phyloP scores from a whole-genome alignment of 2,888 invertebrate species.

The Lottia scabra region DNA sequence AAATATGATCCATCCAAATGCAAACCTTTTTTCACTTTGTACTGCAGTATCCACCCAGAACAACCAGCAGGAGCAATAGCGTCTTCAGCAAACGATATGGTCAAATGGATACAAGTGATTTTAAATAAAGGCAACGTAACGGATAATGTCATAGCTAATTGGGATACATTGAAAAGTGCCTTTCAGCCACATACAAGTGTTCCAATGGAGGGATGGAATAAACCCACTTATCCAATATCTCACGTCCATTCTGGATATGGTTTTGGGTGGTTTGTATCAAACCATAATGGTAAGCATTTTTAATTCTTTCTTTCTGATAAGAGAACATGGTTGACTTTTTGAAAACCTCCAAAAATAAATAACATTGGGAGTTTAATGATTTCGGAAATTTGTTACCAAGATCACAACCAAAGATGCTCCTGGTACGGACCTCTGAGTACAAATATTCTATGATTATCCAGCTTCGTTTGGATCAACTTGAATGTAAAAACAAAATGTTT shows the following conservation, averaged over 20 bases:
- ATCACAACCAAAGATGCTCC: no score
- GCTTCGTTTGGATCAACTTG: no score
- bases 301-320: no score
- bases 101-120: conserved; percentile 53
- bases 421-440: no score
- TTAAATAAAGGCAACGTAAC: conserved; percentile 34
- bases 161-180: conserved; percentile 24
- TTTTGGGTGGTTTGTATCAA: conserved; percentile 15
- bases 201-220: conserved; percentile 10
- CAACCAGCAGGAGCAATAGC: conserved; percentile 26
- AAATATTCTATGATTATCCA: no score
- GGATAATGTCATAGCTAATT: conserved; percentile 28
- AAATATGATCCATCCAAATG: no score
- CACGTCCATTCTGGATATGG: conserved; percentile 9
- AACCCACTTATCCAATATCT: conserved; percentile 19
- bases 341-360: no score
- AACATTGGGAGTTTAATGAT: no score
- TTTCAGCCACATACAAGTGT: conserved; percentile 21
- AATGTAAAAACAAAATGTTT: no score
- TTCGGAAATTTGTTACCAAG: no score
- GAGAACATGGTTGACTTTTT: no score
- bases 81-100: conserved; percentile 49
- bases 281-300: conserved; percentile 15
- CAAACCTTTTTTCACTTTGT: no score
- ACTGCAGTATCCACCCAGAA: conserved; percentile 1